Evolutionary conservation across 2,888 invertebrate genomes (phyloP).

Genomic region (Drosophila merina): DNA sequence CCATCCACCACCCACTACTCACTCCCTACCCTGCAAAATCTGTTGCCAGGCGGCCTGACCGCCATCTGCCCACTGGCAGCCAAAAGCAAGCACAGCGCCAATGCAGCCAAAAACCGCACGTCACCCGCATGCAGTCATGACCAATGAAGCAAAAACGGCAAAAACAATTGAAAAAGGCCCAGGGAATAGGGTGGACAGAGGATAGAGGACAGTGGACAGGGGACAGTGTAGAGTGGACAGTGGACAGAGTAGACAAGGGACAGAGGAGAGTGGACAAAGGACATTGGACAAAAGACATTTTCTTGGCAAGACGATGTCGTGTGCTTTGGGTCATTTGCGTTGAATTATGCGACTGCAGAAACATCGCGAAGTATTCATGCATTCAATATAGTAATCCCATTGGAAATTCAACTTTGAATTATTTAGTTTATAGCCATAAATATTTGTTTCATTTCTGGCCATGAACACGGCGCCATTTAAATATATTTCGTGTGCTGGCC

Average conservation of each 20-base stretch:
- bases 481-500: slow-evolving; percentile 18
- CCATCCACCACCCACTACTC: not conserved
- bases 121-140: slow-evolving; percentile 59
- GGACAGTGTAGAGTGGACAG: slow-evolving; percentile 19
- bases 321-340: slow-evolving; percentile 62
- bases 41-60: slow-evolving; percentile 45
- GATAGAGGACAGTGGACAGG: too few species aligned
- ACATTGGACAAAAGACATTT: slow-evolving; percentile 7
- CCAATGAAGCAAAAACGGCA: slow-evolving; percentile 47
- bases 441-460: slow-evolving; percentile 28
- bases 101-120: slow-evolving; percentile 60
- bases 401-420: slow-evolving; percentile 59
- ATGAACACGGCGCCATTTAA: slow-evolving; percentile 42
- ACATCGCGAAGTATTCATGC: not conserved
- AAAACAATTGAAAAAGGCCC: slow-evolving; percentile 34
- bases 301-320: slow-evolving; percentile 52
- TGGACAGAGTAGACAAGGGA: too few species aligned
- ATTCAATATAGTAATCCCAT: slow-evolving; percentile 55
- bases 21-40: not conserved
- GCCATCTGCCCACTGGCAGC: slow-evolving; percentile 45
- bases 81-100: slow-evolving; percentile 46
- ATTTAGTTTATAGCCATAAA: slow-evolving; percentile 55
- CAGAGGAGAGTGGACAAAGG: too few species aligned
- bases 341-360: slow-evolving; percentile 59
- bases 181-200: not conserved